These are phyloP conservation scores for Epirrhoe tristata DNA, from an alignment of 2,888 invertebrate species.

Conservation along the genomic window DNA sequence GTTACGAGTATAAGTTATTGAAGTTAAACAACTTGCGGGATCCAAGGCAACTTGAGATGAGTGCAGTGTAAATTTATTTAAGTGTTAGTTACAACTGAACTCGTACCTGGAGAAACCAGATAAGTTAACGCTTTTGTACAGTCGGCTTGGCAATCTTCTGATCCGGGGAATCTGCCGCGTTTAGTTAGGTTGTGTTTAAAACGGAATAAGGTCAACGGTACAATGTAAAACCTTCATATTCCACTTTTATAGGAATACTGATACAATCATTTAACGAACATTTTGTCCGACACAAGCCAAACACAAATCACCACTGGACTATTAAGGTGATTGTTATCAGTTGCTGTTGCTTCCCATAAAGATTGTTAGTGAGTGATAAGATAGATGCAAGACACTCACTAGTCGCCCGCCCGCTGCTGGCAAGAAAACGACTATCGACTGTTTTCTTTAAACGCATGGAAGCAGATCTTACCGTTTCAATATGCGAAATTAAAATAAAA, in stretches of 20 bases:
- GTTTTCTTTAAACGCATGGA: no score
- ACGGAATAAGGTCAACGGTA: no score
- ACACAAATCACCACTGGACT: conserved; percentile 5
- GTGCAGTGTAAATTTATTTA: not conserved
- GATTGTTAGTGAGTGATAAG: conserved; percentile 26
- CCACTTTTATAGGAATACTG: not conserved
- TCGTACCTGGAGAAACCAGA: not conserved
- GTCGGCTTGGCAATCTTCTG: no score
- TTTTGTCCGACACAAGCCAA: conserved; percentile 1
- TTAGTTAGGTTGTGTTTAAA: no score
- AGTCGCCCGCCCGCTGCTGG: no score
- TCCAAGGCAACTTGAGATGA: conserved; percentile 6
- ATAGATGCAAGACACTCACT: not conserved
- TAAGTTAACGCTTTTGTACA: not conserved
- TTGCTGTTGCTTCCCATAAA: conserved; percentile 31
- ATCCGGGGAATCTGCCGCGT: no score
- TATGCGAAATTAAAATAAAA: no score
- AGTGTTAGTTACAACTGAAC: not conserved
- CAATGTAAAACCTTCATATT: not conserved
- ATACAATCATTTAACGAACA: not conserved
- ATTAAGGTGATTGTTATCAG: conserved; percentile 22
- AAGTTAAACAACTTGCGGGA: conserved; percentile 14
- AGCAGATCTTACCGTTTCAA: no score
- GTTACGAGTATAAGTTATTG: not conserved
- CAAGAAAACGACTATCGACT: no score